Base-by-base conservation (phyloP, 2,888 invertebrate genomes). In the Thymelicus lineola region DNA sequence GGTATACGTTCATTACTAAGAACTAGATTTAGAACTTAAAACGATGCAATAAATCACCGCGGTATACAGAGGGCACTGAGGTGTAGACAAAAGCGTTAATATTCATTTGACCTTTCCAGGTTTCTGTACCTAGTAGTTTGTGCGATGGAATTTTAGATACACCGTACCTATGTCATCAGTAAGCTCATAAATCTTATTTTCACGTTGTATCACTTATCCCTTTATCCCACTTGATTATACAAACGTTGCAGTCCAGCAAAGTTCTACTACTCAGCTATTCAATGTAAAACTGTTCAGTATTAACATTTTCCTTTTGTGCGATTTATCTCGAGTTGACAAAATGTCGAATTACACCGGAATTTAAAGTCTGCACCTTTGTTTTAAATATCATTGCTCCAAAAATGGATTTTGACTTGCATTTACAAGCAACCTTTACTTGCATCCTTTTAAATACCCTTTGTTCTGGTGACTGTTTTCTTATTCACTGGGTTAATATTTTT, bases 21-120 rank as follows among this genome's bases (percentile, higher is more conserved):
- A 38, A 9, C 0, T 38, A 38, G 9, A 9, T 9, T 9, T 38
- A 38, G 9, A 38, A 38, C 7, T 7, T 42, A 42, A 10, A 42
- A 42, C 12, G 42, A 42, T 42, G 4, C 42, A 4, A 12, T 42
- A 42, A 42, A 42, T 42, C 42, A 9, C 42, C 2, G 42, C 42
- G 42, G 12, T 42, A 9, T 42, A 42, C 42, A 42, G 9, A 10
- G 12, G 2, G 42, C 42, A 42, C 10, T 10, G 42, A 9, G 42
- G 10, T 12, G 42, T 36, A 63, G 63, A 66, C 71, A 72, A 64
- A 68, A 66, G 42, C 70, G 60, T 73, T 73, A 75, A 74, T 74
- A 77, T 76, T 73, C 68, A 71, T 66, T 67, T 74, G 74, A 76
- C 74, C 73, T 74, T 75, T 71, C 46, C 58, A 57, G 45, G 71